These are phyloP conservation scores for Spodoptera exigua DNA, from an alignment of 2,888 invertebrate species.

Conservation along the genomic window DNA sequence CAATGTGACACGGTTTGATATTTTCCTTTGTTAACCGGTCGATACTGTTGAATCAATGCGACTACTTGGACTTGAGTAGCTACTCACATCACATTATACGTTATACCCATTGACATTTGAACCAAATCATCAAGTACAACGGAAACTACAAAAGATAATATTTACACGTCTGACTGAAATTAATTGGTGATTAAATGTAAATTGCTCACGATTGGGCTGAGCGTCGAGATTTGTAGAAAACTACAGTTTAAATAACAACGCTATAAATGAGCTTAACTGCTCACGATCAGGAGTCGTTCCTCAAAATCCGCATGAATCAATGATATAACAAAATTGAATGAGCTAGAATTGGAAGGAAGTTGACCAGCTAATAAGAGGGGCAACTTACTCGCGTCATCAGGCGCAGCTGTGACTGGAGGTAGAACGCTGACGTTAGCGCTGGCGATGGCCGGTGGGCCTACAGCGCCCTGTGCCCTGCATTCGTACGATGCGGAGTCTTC, in stretches of 20 bases:
- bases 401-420: slow-evolving; percentile 76
- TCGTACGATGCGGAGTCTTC: slow-evolving; percentile 95
- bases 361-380: not conserved
- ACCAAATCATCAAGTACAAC: not conserved
- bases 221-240: not conserved
- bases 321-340: not conserved
- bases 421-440: slow-evolving; percentile 88
- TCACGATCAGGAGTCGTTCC: not conserved
- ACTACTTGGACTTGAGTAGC: slow-evolving; percentile 15
- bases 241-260: not conserved
- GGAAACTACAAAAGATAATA: no score
- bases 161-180: no score
- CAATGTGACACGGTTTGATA: slow-evolving; percentile 67
- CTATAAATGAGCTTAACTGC: not conserved
- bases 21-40: slow-evolving; percentile 55
- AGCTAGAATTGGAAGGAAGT: not conserved
- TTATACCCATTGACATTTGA: not conserved
- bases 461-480: slow-evolving; percentile 93
- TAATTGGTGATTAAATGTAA: no score
- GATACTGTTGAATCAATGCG: slow-evolving; percentile 33
- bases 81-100: slow-evolving; percentile 8
- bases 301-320: no score
- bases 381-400: slow-evolving; percentile 86
- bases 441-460: slow-evolving; percentile 89
- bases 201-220: not conserved